Percentiles rank a stretch among this genome's conserved stretches.
These are phyloP conservation scores for Dicycla oo DNA, from an alignment of 2,888 invertebrate genomes.

Conservation along the genomic window DNA sequence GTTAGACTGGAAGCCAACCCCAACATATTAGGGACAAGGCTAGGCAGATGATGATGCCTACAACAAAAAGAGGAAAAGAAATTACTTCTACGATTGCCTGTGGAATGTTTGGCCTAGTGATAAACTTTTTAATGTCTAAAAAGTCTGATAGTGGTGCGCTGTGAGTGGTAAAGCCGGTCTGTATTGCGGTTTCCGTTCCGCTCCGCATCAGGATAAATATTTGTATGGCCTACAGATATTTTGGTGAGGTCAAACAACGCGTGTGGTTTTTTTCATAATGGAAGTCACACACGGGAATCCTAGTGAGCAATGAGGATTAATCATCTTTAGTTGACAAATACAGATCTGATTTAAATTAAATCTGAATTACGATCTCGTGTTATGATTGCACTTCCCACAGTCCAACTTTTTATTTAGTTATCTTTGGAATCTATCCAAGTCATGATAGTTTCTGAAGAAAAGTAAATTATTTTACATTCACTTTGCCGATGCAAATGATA, in stretches of 20 bases:
- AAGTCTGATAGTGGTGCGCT: conserved; percentile 2
- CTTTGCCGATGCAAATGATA: conserved; percentile 57
- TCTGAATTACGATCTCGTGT: conserved; percentile 26
- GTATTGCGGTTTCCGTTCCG: conserved; percentile 24
- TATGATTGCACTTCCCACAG: conserved; percentile 36
- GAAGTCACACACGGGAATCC: conserved; percentile 34
- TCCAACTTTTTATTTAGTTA: conserved; percentile 46
- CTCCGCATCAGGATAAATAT: conserved; percentile 37
- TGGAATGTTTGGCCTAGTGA: conserved; percentile 46
- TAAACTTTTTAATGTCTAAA: conserved; percentile 15
- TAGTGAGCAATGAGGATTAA: conserved; percentile 42
- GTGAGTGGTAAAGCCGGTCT: conserved; percentile 23
- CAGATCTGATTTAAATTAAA: conserved; percentile 38
- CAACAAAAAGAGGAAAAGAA: neutral
- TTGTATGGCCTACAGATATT: conserved; percentile 30
- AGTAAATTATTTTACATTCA: conserved; percentile 60
- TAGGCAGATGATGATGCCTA: neutral
- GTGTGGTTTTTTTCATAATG: conserved; percentile 25
- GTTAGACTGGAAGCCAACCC: no score
- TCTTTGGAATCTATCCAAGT: conserved; percentile 59
- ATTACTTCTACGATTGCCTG: neutral
- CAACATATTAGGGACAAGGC: no score
- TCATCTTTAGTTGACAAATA: conserved; percentile 45
- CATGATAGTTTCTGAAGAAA: conserved; percentile 37
- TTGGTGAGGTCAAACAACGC: conserved; percentile 27